Evolutionary conservation across 1,140 invertebrate species (phyloP), one percentile per base, ranked within the genome.

Genomic region (Cylas formicarius): DNA sequence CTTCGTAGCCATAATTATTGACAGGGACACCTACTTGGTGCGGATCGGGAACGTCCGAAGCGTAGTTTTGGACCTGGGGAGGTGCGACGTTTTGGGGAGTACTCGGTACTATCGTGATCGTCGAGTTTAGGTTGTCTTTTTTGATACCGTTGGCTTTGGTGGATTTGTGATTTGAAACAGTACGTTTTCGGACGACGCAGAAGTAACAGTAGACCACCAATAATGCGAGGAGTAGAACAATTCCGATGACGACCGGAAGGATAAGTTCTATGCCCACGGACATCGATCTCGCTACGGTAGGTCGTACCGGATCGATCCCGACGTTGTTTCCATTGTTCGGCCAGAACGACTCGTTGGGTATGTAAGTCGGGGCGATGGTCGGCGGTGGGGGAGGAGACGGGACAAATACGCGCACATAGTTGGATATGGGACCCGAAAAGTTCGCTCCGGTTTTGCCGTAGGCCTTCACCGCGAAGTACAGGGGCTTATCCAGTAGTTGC

Each of bases 381-480:
- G 71, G 62, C 27, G 70, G 65, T n/a, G 66, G 67, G 23, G 66
- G 68, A 10, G 70, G 70, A 10, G 67, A 68, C 1, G 71, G 70
- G 2, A 75, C 67, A 20, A 68, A 62, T 16, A 75, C 61, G 11
- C 68, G 54, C 4, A 74, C 72, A 55, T 72, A 71, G 56, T 80
- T 80, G 0, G 77, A 80, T 16, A 73, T 54, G 2, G 70, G 69
- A 1, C 72, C 70, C 6, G 60, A 57, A 24, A 67, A 62, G 37
- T 67, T 57, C 4, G 52, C 38, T 1, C 48, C 55, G 3, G 60
- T 22, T 24, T 64, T 61, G 2, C 57, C 52, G 32, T 71, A 68
- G 1, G 73, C 72, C 19, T 73, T 60, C 2, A 80, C 57, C 11
- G 72, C 70, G 46, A 79, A 69, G 50, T 69, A 77, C 20, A 71